Evolutionary conservation across 2,888 invertebrate genomes (phyloP).

Genomic region (Lumbricus terrestris): DNA sequence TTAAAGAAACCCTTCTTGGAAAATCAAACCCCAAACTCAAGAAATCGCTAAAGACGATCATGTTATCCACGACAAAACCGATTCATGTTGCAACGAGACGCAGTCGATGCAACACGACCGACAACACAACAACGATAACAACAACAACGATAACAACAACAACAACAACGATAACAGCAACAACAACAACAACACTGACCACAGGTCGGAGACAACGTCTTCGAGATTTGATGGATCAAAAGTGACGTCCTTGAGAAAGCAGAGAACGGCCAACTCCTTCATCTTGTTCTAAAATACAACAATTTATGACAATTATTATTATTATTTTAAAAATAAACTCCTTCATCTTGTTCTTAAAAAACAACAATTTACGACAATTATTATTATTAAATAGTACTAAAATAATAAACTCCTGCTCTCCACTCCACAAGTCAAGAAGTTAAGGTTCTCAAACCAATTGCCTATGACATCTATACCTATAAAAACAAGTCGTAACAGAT

Average conservation of each 20-base stretch:
- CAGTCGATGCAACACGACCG: background rate
- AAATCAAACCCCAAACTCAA: background rate
- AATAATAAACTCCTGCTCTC: too few relatives aligned
- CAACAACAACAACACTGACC: slow-evolving; percentile 41
- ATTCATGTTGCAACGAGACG: background rate
- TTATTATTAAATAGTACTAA: too few relatives aligned
- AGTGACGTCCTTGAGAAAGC: slow-evolving; percentile 54
- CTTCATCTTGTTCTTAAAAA: slow-evolving; percentile 31
- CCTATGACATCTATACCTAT: too few relatives aligned
- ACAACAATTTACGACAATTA: slow-evolving; percentile 20
- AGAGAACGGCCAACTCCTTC: slow-evolving; percentile 56
- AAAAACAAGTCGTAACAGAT: too few relatives aligned
- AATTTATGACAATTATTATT: background rate
- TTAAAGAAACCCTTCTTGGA: background rate
- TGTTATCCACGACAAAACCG: background rate
- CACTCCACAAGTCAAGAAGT: too few relatives aligned
- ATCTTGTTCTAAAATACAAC: slow-evolving; percentile 48
- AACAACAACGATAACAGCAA: background rate
- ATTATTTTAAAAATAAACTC: too few relatives aligned
- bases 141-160: too few relatives aligned
- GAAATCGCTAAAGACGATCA: background rate
- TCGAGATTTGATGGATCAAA: slow-evolving; percentile 50
- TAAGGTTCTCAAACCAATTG: too few relatives aligned
- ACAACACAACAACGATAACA: too few relatives aligned
- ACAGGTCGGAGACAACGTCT: slow-evolving; percentile 46